phyloP scores from a whole-genome alignment of 2,113 vertebrate species.

The Opisthocomus hoazin region DNA sequence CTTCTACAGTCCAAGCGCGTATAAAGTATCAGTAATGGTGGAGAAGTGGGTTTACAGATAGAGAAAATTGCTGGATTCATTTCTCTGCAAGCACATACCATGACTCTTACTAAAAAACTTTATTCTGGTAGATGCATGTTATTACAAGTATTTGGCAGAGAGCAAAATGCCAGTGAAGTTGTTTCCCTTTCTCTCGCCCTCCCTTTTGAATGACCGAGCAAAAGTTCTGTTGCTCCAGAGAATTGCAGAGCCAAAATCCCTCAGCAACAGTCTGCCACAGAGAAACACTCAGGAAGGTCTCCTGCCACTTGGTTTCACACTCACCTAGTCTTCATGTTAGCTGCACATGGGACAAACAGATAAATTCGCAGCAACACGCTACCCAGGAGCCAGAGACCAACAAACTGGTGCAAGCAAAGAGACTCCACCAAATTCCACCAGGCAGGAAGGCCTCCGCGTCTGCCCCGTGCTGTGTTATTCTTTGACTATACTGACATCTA shows the following conservation, averaged over 20 bases:
- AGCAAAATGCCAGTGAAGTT: not conserved
- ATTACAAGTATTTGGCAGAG: not conserved
- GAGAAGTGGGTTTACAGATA: not conserved
- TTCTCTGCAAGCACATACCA: not conserved
- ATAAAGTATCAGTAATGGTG: not conserved
- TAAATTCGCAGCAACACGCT: not conserved
- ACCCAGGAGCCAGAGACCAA: not conserved
- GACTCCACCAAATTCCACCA: not conserved
- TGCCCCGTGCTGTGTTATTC: not conserved
- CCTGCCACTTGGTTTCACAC: not conserved
- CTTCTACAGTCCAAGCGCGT: not conserved
- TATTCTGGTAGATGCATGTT: not conserved
- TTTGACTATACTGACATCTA: conserved; percentile 64
- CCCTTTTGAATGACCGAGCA: not conserved
- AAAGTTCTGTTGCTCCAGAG: not conserved
- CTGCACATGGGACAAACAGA: not conserved
- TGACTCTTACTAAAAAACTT: not conserved
- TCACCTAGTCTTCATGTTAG: fast-evolving
- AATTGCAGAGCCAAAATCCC: not conserved
- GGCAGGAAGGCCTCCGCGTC: not conserved
- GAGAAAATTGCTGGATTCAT: not conserved
- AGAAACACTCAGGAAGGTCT: not conserved
- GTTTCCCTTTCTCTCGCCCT: not conserved
- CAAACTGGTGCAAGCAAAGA: not conserved
- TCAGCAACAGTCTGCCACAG: not conserved